Percentiles rank a stretch among this genome's conserved stretches.
phyloP scores from a whole-genome alignment of 1,140 invertebrate species.

The Pseudomyrmex gracilis region DNA sequence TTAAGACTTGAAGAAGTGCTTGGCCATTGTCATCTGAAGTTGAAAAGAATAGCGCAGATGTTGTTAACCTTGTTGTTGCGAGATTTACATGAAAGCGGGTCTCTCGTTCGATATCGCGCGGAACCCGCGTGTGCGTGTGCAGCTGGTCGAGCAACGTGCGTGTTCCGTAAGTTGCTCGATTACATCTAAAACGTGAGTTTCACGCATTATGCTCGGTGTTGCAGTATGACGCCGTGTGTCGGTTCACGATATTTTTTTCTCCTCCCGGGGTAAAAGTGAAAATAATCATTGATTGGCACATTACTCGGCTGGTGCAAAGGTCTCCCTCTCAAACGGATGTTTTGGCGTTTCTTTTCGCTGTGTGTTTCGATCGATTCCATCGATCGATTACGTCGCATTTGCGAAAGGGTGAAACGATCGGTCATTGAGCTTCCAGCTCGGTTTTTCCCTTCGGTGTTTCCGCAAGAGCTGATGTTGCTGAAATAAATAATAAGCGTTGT shows the following conservation, averaged over 20 bases:
- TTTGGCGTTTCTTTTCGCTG: conserved; percentile 7
- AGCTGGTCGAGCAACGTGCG: neutral
- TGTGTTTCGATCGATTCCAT: neutral
- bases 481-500: conserved; percentile 22
- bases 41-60: conserved; percentile 68
- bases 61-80: conserved; percentile 74
- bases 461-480: conserved; percentile 13
- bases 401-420: conserved; percentile 31
- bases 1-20: neutral
- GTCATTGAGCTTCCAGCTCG: conserved; percentile 6
- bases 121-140: neutral
- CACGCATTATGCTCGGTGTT: conserved; percentile 8
- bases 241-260: conserved; percentile 32
- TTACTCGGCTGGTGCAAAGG: conserved; percentile 24
- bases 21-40: neutral
- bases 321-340: conserved; percentile 40
- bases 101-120: neutral
- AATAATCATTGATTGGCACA: conserved; percentile 31
- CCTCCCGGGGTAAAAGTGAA: conserved; percentile 47
- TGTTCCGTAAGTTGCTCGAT: conserved; percentile 31
- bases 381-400: conserved; percentile 20
- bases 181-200: conserved; percentile 37
- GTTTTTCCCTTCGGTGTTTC: conserved; percentile 14
- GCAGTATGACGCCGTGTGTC: neutral
- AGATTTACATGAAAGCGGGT: conserved; percentile 42